Base-by-base conservation (phyloP, 2,888 invertebrate genomes). In the Aricia artaxerxes region DNA sequence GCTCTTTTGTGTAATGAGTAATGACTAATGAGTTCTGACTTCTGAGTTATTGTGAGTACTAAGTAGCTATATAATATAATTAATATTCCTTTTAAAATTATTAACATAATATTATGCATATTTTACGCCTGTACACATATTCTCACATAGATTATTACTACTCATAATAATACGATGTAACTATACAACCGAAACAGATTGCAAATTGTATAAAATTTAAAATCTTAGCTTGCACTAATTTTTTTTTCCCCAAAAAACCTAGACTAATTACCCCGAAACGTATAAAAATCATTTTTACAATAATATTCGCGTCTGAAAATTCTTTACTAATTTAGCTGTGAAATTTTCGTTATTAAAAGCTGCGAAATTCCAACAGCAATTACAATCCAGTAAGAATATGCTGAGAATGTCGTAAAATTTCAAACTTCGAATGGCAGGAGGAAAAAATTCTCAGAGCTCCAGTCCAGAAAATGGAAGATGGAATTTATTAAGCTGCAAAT, bases 261-360 rank as follows among this genome's bases (percentile, higher is more conserved):
- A 40, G 5, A 64, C 64, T 64, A 64, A 64, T 31, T 64, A 64
- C 4, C 3, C 31, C 31, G 24, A 31, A 31, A 64, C 24, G 31
- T 9, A 5, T 24, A 24, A 61, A 61, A 31, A 61, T 64, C 61
- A 61, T 24, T 6, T 64, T 64, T 64, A 64, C 4, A 64, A 64
- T 64, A 64, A 64, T 64, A 11, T 31, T 11, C 11, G 64, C 24
- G 31, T 31, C 31, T 24, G 31, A 64, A 64, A 64, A 64, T 64
- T 64, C 64, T 64, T 24, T 9, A 31, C 64, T 64, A 64, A 64
- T 64, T 64, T 64, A 64, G 64, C 64, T 64, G 64, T 64, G 64
- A 64, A 64, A 64, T 64, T 64, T 64, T 64, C 24, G 31, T 64
- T 64, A 64, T 11, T 64, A 64, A 64, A 64, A 64, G 31, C 31